Evolutionary conservation across 2,888 invertebrate genomes (phyloP), one percentile per base, ranked within the genome.

Genomic region (Nesidiocoris tenuis): DNA sequence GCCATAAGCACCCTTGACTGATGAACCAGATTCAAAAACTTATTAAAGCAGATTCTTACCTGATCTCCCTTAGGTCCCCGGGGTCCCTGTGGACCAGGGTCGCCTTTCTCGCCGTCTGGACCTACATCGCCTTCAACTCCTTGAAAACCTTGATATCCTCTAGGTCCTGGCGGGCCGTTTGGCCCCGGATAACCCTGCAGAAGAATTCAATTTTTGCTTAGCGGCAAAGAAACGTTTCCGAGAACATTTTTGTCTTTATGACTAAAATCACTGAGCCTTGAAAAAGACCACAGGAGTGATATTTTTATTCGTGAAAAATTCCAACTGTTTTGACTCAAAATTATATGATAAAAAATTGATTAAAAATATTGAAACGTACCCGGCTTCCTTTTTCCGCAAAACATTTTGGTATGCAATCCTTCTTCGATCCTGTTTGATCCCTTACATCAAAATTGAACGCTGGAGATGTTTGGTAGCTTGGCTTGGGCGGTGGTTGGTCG

Each of bases 351-450:
- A 59, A 39, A 3, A 39, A 39, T 7, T 39, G 12, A 39, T 39
- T n/a, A n/a, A n/a, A n/a, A n/a, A n/a, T n/a, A n/a, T 64, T 2
- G 5, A 39, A 1, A 83, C 86, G 84, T 85, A 92, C 92, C 82
- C 93, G 86, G 77, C 87, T 88, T 82, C 95, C 95, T 84, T 95
- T 95, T 84, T 94, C 93, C 0, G 95, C 94, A 79, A 93, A 91
- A 84, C 95, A 95, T 86, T 94, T 93, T 0, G 94, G 93, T 57
- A 89, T 88, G 82, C 94, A 94, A 25, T 80, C 79, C n/a, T 79
- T 74, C 0, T 79, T 79, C 22, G 78, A 79, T 12, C 79, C 80
- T 23, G 78, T 75, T 59, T 81, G 81, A 68, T 78, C 63, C 16
- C 23, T 61, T 7, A 80, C 61, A 18, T 66, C 65, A 59, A 75